Evolutionary conservation across 2,797 vertebrate species (phyloP).

Genomic region (Pseudopleuronectes americanus): DNA sequence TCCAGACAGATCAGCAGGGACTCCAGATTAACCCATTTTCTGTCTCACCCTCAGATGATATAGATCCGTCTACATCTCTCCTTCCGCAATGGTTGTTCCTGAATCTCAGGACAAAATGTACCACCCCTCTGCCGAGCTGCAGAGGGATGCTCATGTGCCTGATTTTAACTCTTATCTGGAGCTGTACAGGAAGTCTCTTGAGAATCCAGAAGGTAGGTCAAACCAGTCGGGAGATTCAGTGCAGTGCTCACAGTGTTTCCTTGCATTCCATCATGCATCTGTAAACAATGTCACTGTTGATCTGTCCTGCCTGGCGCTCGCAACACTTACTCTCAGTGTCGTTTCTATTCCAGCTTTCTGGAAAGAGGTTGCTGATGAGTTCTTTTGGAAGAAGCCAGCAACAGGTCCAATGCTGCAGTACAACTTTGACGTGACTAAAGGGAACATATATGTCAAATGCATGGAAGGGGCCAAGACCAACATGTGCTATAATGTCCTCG

Average conservation of each 20-base stretch:
- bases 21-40: slow-evolving; percentile 63
- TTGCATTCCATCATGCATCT: slow-evolving; percentile 11
- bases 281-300: no score
- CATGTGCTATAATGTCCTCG: slow-evolving; percentile 88
- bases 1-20: slow-evolving; percentile 62
- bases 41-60: slow-evolving; percentile 47
- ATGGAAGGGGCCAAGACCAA: slow-evolving; percentile 90
- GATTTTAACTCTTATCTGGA: slow-evolving; percentile 82
- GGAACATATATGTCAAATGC: slow-evolving; percentile 83
- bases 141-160: slow-evolving; percentile 83
- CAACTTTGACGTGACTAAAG: slow-evolving; percentile 88
- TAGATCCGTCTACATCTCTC: slow-evolving; percentile 39
- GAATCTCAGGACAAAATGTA: slow-evolving; percentile 78
- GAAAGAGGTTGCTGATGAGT: slow-evolving; percentile 83
- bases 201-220: slow-evolving; percentile 86
- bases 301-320: slow-evolving; percentile 14
- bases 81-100: slow-evolving; percentile 79
- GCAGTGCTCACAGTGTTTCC: slow-evolving; percentile 25
- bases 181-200: slow-evolving; percentile 83
- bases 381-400: slow-evolving; percentile 85
- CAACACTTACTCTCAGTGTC: slow-evolving; percentile 11
- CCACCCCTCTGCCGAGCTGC: slow-evolving; percentile 75
- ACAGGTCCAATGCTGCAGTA: slow-evolving; percentile 82
- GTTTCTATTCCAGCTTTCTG: slow-evolving; percentile 82
- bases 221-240: slow-evolving; percentile 29